Evolutionary conservation across 2,113 vertebrate species (phyloP), one percentile per base, ranked within the genome.

Genomic region (Datnioides undecimradiatus): DNA sequence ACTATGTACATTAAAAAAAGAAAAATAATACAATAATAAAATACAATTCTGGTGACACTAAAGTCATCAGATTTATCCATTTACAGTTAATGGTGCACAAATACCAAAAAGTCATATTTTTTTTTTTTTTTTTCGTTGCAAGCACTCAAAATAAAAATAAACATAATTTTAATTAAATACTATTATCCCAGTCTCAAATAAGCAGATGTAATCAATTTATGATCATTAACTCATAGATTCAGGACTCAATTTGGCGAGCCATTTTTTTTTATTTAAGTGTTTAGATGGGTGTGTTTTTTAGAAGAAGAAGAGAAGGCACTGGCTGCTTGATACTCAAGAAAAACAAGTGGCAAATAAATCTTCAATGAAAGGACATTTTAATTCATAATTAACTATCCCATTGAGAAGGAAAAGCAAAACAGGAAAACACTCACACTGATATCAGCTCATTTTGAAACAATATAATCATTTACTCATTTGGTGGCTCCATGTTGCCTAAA

Each of bases 391-490:
- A 85, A 89, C 73, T 70, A 72, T 55, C 41, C 48, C 69, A 17
- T 1, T 12, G 49, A 51, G 54, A 45, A 36, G 51, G 38, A 63
- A 69, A 6, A 11, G n/a, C 12, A 43, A 48, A 65, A 64, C 41
- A 48, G 21, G 3, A 49, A 58, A 63, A 40, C 46, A 72, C 34
- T 60, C 55, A 49, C 29, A 45, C 49, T 41, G 60, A 85, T 86
- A 86, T 82, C 63, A 80, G 63, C 69, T 57, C 25, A 58, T 82
- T 87, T 75, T 79, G 52, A 78, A 87, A 86, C 79, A 60, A 80
- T 80, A 60, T 84, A 55, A 87, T 78, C 79, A 75, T 65, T 85
- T 82, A 74, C 85, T 84, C 66, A 84, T 38, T 48, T 66, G 66
- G 54, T 64, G 51, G 67, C 59, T 80, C n/a, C 49, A 41, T 89